A percentile compares a stretch with the other conserved stretches of the same genome.
Evolutionary conservation across 2,113 vertebrate species (phyloP).

Genomic region (Nycticebus coucang): DNA sequence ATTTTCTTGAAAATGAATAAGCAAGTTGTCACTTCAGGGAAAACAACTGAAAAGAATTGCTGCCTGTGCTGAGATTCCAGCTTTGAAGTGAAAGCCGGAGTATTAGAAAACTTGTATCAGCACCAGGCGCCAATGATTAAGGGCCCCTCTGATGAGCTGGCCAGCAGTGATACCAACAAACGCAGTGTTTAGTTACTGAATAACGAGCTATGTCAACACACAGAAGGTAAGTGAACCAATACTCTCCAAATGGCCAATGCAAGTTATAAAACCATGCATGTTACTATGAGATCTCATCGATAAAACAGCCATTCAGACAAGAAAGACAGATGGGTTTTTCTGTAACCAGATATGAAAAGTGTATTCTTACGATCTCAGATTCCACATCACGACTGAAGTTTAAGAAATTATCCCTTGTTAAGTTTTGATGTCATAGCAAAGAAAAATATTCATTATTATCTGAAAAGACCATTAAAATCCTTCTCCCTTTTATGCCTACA

Average conservation of each 20-base stretch:
- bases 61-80: neutral
- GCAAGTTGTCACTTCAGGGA: neutral
- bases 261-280: neutral
- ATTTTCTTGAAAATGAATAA: neutral
- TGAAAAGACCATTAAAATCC: neutral
- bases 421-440: conserved; percentile 23
- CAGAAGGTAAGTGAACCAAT: neutral
- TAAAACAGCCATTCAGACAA: neutral
- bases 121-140: neutral
- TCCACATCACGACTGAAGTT: neutral
- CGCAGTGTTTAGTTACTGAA: neutral
- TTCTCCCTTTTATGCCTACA: neutral
- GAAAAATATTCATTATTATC: neutral
- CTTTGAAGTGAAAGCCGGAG: neutral
- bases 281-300: neutral
- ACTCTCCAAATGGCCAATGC: neutral
- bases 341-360: neutral
- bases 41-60: neutral
- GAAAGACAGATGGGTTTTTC: neutral
- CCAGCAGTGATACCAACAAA: rapidly evolving
- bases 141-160: neutral
- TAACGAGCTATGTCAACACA: neutral
- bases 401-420: neutral
- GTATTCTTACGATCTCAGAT: neutral
- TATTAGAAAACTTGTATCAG: neutral